These are phyloP conservation scores for Drosophila serrata DNA, from an alignment of 1,140 invertebrate genomes.

Conservation along the genomic window DNA sequence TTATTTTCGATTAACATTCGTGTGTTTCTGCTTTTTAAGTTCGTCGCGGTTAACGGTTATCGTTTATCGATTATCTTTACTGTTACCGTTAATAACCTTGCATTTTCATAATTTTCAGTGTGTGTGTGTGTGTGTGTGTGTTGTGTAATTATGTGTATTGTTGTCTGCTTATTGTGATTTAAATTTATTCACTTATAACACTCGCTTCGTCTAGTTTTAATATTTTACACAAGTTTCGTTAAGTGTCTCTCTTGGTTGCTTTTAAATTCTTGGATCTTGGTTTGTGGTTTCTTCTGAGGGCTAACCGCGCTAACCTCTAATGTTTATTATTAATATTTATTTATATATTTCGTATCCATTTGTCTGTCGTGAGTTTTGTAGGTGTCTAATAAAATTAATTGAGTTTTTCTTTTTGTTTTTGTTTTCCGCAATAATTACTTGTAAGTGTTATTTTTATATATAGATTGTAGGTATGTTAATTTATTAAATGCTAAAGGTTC, in stretches of 20 bases:
- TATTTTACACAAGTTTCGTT: conserved; percentile 54
- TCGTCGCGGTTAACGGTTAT: conserved; percentile 3
- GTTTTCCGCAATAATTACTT: conserved; percentile 46
- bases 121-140: conserved; percentile 3
- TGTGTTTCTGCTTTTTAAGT: not conserved
- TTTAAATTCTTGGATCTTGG: conserved; percentile 48
- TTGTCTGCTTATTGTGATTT: conserved; percentile 10
- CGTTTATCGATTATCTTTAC: conserved; percentile 14
- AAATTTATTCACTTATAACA: conserved; percentile 42
- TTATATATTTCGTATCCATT: conserved; percentile 49
- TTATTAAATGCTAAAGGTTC: conserved; percentile 72
- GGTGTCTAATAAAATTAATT: conserved; percentile 55
- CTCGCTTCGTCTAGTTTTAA: conserved; percentile 31
- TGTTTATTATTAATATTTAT: conserved; percentile 46
- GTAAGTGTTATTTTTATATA: conserved; percentile 50
- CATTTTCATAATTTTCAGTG: conserved; percentile 1
- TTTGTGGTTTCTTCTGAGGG: conserved; percentile 24
- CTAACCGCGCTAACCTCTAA: conserved; percentile 43
- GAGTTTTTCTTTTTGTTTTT: conserved; percentile 23
- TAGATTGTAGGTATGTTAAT: conserved; percentile 60
- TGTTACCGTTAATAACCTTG: conserved; percentile 14
- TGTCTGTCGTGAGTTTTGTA: conserved; percentile 17
- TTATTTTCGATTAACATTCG: conserved; percentile 19
- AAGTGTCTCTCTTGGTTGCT: conserved; percentile 46
- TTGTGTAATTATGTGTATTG: conserved; percentile 7